Evolutionary conservation across 2,888 invertebrate species (phyloP).

Genomic region (Amiota mariae): DNA sequence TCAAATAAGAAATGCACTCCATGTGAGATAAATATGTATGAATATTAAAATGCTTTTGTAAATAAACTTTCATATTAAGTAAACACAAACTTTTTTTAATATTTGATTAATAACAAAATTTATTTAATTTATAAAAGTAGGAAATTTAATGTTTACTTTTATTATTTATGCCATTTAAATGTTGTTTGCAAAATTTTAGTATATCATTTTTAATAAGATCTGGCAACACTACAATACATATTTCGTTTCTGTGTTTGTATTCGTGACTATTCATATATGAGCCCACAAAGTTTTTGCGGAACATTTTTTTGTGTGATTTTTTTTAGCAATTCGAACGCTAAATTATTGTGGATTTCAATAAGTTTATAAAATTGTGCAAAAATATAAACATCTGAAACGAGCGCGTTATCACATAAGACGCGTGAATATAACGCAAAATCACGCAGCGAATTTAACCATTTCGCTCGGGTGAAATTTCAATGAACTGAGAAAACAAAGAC

Average conservation of each 20-base stretch:
- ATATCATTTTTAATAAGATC: no score
- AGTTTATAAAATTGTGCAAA: constrained; percentile 42
- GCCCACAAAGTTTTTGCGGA: constrained; percentile 69
- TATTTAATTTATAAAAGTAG: no score
- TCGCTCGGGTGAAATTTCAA: constrained; percentile 69
- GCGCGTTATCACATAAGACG: constrained; percentile 40
- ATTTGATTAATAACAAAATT: no score
- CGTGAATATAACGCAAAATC: constrained; percentile 54
- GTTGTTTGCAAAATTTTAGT: no score
- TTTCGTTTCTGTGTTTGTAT: constrained; percentile 66
- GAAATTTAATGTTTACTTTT: no score
- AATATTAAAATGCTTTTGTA: no score
- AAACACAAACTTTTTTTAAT: no score
- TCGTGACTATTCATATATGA: constrained; percentile 57
- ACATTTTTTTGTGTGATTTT: constrained; percentile 62
- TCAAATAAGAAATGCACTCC: no score
- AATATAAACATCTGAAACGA: constrained; percentile 40
- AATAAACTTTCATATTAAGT: no score
- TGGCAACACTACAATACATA: no score
- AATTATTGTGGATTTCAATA: constrained; percentile 53
- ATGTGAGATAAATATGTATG: no score
- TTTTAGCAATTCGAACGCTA: constrained; percentile 61
- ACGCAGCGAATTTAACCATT: constrained; percentile 59
- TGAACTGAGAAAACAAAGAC: constrained; percentile 70
- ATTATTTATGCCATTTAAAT: no score